These are phyloP conservation scores for Rhea americana DNA, from an alignment of 2,113 vertebrate genomes.

Conservation along the genomic window DNA sequence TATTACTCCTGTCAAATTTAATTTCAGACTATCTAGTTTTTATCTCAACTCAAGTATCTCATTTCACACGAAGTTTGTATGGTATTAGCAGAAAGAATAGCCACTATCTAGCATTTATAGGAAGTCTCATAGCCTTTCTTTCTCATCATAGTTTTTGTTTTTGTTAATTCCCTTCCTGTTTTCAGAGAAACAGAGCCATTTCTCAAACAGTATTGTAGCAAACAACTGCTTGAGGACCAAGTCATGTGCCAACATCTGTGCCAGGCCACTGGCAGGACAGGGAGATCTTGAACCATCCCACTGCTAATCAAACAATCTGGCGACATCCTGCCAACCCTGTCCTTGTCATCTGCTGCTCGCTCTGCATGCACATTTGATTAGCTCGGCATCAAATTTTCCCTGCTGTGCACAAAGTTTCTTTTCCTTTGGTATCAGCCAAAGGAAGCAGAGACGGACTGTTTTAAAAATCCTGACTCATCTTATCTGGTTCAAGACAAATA, in stretches of 20 bases:
- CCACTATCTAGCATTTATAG: background rate
- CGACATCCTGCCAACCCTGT: background rate
- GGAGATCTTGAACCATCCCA: slow-evolving; percentile 32
- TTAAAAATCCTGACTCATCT: slow-evolving; percentile 31
- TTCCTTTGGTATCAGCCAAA: background rate
- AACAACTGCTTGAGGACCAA: background rate
- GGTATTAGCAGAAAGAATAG: background rate
- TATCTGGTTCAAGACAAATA: background rate
- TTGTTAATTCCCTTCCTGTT: slow-evolving; percentile 27
- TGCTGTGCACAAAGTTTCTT: slow-evolving; percentile 3
- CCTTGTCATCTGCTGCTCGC: slow-evolving; percentile 36
- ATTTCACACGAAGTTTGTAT: background rate
- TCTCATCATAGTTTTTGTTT: slow-evolving; percentile 32
- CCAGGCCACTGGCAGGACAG: background rate
- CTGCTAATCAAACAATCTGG: slow-evolving; percentile 49
- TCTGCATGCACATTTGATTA: background rate
- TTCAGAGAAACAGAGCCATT: slow-evolving; percentile 12
- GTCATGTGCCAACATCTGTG: slow-evolving; percentile 3
- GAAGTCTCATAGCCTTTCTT: background rate
- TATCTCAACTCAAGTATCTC: slow-evolving; percentile 32
- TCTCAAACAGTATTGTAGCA: background rate
- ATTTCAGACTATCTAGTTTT: background rate
- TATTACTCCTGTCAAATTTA: slow-evolving; percentile 14
- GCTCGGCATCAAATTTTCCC: background rate
- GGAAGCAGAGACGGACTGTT: background rate